Conservation (phyloP, 1,140 invertebrate species). For the Drusus annulatus region DNA sequence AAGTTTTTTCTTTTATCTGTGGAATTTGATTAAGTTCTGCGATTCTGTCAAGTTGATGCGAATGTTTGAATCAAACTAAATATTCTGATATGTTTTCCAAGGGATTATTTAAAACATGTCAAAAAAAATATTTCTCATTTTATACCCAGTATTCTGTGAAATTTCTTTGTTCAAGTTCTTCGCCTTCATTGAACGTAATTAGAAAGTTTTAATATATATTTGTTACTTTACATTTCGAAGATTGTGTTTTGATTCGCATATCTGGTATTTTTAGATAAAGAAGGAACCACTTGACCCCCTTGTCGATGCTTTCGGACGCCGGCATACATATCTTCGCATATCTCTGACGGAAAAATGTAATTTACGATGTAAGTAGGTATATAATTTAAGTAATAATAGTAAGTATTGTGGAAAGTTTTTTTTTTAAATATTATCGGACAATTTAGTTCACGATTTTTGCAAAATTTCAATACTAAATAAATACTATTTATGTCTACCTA, state of each 20-base stretch:
- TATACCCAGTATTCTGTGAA: constrained; percentile 2
- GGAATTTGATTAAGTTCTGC: no score
- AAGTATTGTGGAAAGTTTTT: no score
- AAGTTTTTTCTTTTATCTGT: no score
- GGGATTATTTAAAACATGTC: constrained; percentile 19
- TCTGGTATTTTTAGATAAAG: constrained; percentile 49
- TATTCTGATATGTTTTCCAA: constrained; percentile 31
- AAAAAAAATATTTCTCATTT: constrained; percentile 10
- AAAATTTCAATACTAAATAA: no score
- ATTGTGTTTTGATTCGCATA: constrained; percentile 15
- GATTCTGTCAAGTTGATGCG: no score
- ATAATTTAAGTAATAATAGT: constrained; percentile 19
- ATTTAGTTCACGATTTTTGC: no score
- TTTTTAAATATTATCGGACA: no score
- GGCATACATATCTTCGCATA: constrained; percentile 95
- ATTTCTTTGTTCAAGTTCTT: constrained; percentile 2
- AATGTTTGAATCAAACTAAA: no score
- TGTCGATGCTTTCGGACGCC: constrained; percentile 88
- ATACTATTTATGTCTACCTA: no score
- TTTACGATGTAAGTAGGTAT: constrained; percentile 87
- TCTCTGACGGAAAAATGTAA: constrained; percentile 97
- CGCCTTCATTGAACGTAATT: constrained; percentile 29
- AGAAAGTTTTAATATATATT: constrained; percentile 1
- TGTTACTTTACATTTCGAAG: neutral
- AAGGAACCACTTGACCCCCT: constrained; percentile 65